Percentiles rank a stretch among this genome's conserved stretches.
phyloP scores from a whole-genome alignment of 2,888 invertebrate species.

The Mythimna impura region DNA sequence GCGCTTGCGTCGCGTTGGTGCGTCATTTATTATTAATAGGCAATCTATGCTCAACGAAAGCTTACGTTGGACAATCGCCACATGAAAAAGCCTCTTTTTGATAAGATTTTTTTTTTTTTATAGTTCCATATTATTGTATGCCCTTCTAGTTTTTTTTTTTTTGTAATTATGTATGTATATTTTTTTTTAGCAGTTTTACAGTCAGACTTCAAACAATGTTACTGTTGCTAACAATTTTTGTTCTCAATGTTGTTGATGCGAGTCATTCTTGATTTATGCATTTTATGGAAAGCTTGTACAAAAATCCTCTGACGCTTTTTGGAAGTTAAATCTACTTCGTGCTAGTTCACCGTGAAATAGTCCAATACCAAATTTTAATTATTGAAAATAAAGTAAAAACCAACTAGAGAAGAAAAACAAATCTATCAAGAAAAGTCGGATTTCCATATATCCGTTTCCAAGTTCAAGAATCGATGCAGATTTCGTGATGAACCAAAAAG shows the following conservation, averaged over 20 bases:
- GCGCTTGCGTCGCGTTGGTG: neutral
- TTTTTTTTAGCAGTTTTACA: slow-evolving; percentile 1
- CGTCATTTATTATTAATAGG: neutral
- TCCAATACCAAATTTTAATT: neutral
- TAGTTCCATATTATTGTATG: neutral
- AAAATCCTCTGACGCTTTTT: neutral
- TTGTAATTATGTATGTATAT: neutral
- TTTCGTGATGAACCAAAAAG: slow-evolving; percentile 29
- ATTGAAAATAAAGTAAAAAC: too few relatives aligned
- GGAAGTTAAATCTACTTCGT: neutral
- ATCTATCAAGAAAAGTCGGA: neutral
- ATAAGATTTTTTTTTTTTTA: neutral
- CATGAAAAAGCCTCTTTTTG: neutral
- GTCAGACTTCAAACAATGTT: slow-evolving; percentile 20
- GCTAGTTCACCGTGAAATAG: too few relatives aligned
- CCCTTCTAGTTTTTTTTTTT: neutral
- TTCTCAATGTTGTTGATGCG: neutral
- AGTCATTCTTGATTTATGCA: neutral
- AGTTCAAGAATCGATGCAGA: slow-evolving; percentile 15
- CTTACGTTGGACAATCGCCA: neutral
- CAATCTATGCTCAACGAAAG: neutral
- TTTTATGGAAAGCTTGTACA: neutral
- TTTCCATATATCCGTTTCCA: slow-evolving; percentile 2
- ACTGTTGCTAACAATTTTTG: neutral
- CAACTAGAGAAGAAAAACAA: too few relatives aligned